Conservation (phyloP, 2,113 vertebrate species). For the Aegithalos caudatus region DNA sequence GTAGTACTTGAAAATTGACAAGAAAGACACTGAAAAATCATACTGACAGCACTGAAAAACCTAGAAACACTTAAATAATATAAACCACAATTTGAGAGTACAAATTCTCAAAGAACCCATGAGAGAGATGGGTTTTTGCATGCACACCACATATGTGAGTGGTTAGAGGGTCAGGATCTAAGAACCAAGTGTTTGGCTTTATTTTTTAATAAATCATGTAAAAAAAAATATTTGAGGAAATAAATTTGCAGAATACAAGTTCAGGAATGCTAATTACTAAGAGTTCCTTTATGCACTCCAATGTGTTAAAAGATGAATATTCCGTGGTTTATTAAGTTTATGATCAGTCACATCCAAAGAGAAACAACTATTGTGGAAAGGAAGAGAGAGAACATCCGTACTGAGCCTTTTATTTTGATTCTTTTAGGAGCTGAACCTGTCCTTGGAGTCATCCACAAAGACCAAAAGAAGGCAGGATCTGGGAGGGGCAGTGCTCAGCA, state of each 20-base stretch:
- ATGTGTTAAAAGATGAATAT: slow-evolving; percentile 39
- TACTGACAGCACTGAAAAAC: background rate
- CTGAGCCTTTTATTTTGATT: background rate
- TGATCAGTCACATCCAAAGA: background rate
- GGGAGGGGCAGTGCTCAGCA: background rate
- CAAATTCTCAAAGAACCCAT: background rate
- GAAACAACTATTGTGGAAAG: background rate
- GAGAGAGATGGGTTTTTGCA: background rate
- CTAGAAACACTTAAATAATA: background rate
- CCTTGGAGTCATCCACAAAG: background rate
- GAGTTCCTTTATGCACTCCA: background rate
- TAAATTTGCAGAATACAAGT: slow-evolving; percentile 25
- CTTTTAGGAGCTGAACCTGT: background rate
- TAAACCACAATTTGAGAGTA: background rate
- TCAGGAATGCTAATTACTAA: slow-evolving; percentile 5
- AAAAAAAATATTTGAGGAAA: slow-evolving; percentile 20
- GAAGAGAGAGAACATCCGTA: background rate
- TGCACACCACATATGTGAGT: slow-evolving; percentile 5
- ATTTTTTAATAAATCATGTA: slow-evolving; percentile 25
- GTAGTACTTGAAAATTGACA: background rate
- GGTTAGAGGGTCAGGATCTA: slow-evolving; percentile 26
- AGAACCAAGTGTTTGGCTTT: slow-evolving; percentile 23
- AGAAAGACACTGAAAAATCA: background rate
- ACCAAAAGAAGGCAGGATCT: background rate
- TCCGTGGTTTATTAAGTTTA: background rate